Evolutionary conservation across 37 sponge, comb jelly and placozoan genomes (phyloP), one percentile per base, ranked within the genome.

Genomic region (Spongilla lacustris): DNA sequence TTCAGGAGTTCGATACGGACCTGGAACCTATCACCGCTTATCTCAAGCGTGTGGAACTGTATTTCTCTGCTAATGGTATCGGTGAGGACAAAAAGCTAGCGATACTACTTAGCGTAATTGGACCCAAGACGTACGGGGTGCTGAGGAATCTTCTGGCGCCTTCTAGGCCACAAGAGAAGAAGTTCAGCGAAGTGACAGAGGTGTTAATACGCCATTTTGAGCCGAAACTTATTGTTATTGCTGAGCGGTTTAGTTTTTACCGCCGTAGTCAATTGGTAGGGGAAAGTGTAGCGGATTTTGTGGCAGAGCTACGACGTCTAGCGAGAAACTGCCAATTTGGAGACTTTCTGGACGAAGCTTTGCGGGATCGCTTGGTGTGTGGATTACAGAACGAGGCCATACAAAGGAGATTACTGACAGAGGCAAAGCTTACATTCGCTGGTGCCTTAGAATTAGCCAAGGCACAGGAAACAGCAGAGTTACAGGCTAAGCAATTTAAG

Each of bases 191-290:
- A 23, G 23, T 74, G 25, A 27, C 25, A 28, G 31, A n/a, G 31
- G 75, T 21, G 22, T 28, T 74, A 74, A 23, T 36, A 36, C 32
- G 22, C 35, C 75, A 74, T 28, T 74, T 74, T 36, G 30, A 74
- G 75, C 75, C 75, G 23, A 74, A 74, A 28, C 27, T 29, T 29
- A 36, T 74, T n/a, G 75, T 74, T 74, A 74, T 74, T 74, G 75
- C 31, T 22, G 75, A 74, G 30, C 27, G 75, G 23, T 74, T 74
- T 28, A 23, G 27, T 23, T 74, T 74, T 27, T 5, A 74, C 30
- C 75, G 75, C 35, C 75, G 75, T 21, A 74, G 35, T 27, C 75
- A 74, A 28, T 22, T 36, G 35, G 29, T 27, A 17, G 75, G 75
- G 32, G 75, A 74, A 74, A 28, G 29, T 74, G 5, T 74, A 33